Conservation (phyloP, 2,797 vertebrate genomes). For the Platalea minor region DNA sequence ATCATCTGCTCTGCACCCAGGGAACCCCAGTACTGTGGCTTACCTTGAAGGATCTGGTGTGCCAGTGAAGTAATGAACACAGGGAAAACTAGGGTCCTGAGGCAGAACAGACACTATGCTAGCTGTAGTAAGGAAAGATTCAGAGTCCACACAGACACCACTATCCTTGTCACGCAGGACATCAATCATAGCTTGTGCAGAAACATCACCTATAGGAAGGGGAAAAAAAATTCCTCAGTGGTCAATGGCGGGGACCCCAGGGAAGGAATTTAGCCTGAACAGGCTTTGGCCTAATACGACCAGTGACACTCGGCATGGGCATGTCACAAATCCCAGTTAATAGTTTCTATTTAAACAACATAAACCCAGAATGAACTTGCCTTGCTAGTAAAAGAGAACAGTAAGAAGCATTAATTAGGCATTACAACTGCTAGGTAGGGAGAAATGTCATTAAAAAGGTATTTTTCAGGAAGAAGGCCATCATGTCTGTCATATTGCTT, state of each 20-base stretch:
- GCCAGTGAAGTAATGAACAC: conserved; percentile 82
- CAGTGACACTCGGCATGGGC: not conserved
- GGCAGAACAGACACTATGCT: conserved; percentile 79
- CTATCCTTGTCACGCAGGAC: conserved; percentile 76
- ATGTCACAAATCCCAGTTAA: not conserved
- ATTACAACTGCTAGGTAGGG: not conserved
- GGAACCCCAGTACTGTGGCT: not conserved
- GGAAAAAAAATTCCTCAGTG: not conserved
- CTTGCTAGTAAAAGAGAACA: not conserved
- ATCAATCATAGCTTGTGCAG: conserved; percentile 77
- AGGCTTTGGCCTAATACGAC: not conserved
- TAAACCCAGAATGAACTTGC: not conserved
- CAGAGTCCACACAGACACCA: conserved; percentile 77
- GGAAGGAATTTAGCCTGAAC: not conserved
- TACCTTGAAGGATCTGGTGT: conserved; percentile 82
- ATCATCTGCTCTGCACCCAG: not conserved
- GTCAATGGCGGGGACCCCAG: not conserved
- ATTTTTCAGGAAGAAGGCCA: not conserved
- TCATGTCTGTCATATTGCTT: not conserved
- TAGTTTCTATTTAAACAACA: not conserved
- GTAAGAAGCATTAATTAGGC: not conserved
- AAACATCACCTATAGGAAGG: conserved; percentile 68
- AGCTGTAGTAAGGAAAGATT: conserved; percentile 78
- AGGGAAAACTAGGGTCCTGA: conserved; percentile 73
- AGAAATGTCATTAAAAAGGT: not conserved